Evolutionary conservation across 2,888 invertebrate genomes (phyloP).

Genomic region (Bombylius major): DNA sequence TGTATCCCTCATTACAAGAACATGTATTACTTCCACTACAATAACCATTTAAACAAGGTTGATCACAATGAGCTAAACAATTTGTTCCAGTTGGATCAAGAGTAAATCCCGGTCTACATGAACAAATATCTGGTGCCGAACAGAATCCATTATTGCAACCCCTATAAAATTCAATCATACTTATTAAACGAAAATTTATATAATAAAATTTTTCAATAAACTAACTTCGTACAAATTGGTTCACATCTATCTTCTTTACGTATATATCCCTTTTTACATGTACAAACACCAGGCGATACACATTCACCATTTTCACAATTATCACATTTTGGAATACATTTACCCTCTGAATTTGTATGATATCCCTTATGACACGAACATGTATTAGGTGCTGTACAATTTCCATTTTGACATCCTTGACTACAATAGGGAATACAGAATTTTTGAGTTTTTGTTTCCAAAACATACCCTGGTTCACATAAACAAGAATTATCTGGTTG

Average conservation of each 20-base stretch:
- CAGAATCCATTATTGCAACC: constrained; percentile 27
- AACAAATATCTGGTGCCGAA: constrained; percentile 26
- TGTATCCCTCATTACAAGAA: constrained; percentile 43
- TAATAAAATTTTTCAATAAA: background rate
- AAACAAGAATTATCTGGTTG: constrained; percentile 46
- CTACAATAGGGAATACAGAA: constrained; percentile 45
- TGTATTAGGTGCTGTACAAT: constrained; percentile 35
- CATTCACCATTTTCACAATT: constrained; percentile 25
- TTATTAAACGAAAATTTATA: background rate
- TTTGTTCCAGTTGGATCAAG: constrained; percentile 24
- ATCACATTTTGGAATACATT: constrained; percentile 13
- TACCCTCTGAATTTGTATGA: constrained; percentile 21
- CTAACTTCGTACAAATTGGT: background rate
- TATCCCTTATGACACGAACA: constrained; percentile 34
- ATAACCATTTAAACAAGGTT: constrained; percentile 53
- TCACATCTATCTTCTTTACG: constrained; percentile 13
- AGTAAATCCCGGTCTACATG: constrained; percentile 7
- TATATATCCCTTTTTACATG: constrained; percentile 37
- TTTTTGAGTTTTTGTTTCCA: constrained; percentile 30
- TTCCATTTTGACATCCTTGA: constrained; percentile 34
- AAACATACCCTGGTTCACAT: constrained; percentile 38
- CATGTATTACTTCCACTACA: constrained; percentile 54
- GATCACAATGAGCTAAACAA: constrained; percentile 45
- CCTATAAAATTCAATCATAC: background rate
- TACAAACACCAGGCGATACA: constrained; percentile 38